Percentiles rank a stretch among this genome's conserved stretches.
Evolutionary conservation across 2,797 vertebrate genomes (phyloP).

Genomic region (Manis pentadactyla): DNA sequence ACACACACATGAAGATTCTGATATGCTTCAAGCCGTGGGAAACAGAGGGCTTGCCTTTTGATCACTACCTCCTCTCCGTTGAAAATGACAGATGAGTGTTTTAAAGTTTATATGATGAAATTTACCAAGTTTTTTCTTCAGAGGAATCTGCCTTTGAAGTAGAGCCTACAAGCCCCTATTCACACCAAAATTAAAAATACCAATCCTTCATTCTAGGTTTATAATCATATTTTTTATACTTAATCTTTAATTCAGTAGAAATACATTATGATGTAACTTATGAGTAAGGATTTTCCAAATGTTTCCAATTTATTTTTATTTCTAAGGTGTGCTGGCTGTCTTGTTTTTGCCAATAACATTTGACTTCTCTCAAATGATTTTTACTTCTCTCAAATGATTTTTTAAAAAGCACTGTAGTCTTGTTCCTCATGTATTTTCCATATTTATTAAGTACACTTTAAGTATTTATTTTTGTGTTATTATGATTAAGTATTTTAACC

Average conservation of each 20-base stretch:
- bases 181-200: slow-evolving; percentile 24
- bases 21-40: not conserved
- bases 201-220: slow-evolving; percentile 1
- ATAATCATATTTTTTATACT: not conserved
- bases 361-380: slow-evolving; percentile 20
- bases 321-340: not conserved
- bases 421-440: not conserved
- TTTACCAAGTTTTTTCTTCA: not conserved
- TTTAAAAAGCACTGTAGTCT: not conserved
- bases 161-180: not conserved
- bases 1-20: not conserved
- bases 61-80: not conserved
- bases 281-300: not conserved
- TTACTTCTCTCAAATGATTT: slow-evolving; percentile 7
- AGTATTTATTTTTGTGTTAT: slow-evolving; percentile 13
- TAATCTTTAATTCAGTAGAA: not conserved
- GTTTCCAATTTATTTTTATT: not conserved
- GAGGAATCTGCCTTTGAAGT: slow-evolving; percentile 35
- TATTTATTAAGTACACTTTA: slow-evolving; percentile 39
- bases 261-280: not conserved
- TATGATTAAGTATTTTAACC: not conserved
- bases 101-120: slow-evolving; percentile 26
- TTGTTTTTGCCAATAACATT: not conserved
- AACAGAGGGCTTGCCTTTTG: not conserved
- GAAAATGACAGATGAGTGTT: not conserved